phyloP scores from a whole-genome alignment of 2,888 invertebrate genomes.

The Drosophila setosimentum region DNA sequence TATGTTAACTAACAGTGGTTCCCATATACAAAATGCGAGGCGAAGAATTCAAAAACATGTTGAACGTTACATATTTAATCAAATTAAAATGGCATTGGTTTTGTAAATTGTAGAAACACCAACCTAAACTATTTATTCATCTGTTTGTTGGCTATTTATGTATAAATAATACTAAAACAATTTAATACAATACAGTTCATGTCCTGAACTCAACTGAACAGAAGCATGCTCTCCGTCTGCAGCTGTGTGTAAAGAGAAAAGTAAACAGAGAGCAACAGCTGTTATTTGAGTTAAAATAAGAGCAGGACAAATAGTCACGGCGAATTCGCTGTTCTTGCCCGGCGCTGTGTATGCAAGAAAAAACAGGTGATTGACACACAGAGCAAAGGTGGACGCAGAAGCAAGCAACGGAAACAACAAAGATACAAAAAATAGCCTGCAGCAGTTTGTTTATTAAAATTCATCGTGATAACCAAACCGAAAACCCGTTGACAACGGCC shows the following conservation, averaged over 20 bases:
- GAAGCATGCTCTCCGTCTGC: neutral
- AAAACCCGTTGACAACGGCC: slow-evolving; percentile 68
- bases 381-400: slow-evolving; percentile 35
- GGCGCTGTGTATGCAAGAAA: slow-evolving; percentile 46
- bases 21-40: neutral
- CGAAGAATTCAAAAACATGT: neutral
- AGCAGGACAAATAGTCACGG: slow-evolving; percentile 26
- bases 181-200: neutral
- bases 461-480: slow-evolving; percentile 58
- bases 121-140: neutral
- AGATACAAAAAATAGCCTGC: slow-evolving; percentile 31
- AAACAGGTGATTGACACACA: slow-evolving; percentile 75
- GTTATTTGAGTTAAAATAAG: slow-evolving; percentile 21
- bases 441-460: slow-evolving; percentile 39
- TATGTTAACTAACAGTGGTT: slow-evolving; percentile 41
- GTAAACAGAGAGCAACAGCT: slow-evolving; percentile 50
- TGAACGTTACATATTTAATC: neutral
- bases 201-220: slow-evolving; percentile 13
- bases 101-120: neutral
- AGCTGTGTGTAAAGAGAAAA: slow-evolving; percentile 40
- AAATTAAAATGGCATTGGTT: neutral
- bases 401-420: slow-evolving; percentile 57
- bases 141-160: neutral
- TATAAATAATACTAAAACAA: neutral
- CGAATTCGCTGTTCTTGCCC: slow-evolving; percentile 57